Base-by-base conservation (phyloP, 2,113 vertebrate genomes). In the Zingel zingel region DNA sequence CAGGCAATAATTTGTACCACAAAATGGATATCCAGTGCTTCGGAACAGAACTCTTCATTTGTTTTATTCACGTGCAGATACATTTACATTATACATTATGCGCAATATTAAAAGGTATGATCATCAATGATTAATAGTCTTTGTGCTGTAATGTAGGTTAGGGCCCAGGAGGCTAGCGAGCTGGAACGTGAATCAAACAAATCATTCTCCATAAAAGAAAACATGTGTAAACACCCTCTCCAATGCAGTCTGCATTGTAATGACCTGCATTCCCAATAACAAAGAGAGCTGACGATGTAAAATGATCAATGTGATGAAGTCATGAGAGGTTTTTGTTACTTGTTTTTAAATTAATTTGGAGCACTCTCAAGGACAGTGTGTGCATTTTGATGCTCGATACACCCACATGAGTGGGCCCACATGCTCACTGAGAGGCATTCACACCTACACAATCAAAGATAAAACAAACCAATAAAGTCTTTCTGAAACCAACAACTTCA, bases 121-220 rank as follows among this genome's bases (percentile, higher is more conserved):
- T 94, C 88, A 89, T 95, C 88, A 94, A 94, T 94, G 93, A 94
- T 95, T 94, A 95, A 95, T 94, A 76, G 83, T 92, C 85, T 87
- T 94, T 92, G 86, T 92, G 83, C 79, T 86, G 86, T 90, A 94
- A 95, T 94, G 90, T 95, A 94, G 95, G 94, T 91, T 95, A 93
- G 85, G 89, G 54, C 94, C 90, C 92, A 27, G 56, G 94, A 91
- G 93, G 86, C 84, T 16, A 12, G 75, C 1, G 5, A 19, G 78
- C 74, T 76, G 79, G 39, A 89, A 90, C 70, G 75, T 87, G 85
- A 93, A 93, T 91, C 89, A 93, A 94, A 94, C 92, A 94, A 93
- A 94, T 92, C 82, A 86, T 71, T 86, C 83, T 82, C 88, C 61
- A 83, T 90, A 69, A 91, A 85, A 66, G 59, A 89, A 89, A 92